Conservation (phyloP, 2,113 vertebrate genomes). For the Butorides virescens region DNA sequence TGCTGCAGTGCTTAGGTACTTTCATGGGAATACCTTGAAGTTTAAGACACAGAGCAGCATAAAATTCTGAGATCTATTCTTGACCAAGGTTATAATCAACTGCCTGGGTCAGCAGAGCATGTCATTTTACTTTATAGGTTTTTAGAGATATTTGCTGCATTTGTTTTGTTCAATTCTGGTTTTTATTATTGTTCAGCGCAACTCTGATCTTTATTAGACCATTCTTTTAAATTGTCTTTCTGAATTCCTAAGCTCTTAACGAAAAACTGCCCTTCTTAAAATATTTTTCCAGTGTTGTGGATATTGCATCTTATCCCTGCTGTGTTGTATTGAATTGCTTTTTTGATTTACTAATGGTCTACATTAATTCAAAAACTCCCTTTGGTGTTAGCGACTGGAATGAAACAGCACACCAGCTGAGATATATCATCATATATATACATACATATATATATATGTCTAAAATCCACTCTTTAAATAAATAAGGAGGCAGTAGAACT, state of each 20-base stretch:
- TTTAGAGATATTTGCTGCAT: neutral
- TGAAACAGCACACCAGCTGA: constrained; percentile 1
- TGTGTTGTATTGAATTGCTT: constrained; percentile 20
- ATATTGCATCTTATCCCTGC: constrained; percentile 33
- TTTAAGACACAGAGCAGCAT: neutral
- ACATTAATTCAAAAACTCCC: constrained; percentile 47
- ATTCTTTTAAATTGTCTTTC: constrained; percentile 20
- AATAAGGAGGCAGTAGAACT: neutral
- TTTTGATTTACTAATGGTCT: constrained; percentile 53
- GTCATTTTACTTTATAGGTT: neutral
- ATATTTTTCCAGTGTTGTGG: constrained; percentile 14
- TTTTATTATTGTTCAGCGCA: constrained; percentile 27
- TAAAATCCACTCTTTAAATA: neutral
- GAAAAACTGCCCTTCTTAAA: constrained; percentile 1
- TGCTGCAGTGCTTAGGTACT: neutral
- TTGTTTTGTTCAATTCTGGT: neutral
- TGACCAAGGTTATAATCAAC: neutral
- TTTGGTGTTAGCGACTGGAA: constrained; percentile 3
- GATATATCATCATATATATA: neutral
- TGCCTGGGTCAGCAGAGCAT: neutral
- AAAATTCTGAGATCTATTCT: neutral
- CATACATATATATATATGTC: neutral
- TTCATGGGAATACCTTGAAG: neutral
- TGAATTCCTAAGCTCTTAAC: constrained; percentile 18
- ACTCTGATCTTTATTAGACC: constrained; percentile 36